These are phyloP conservation scores for Euphonia xanthogaster DNA, from an alignment of 2,797 vertebrate species.

Conservation along the genomic window DNA sequence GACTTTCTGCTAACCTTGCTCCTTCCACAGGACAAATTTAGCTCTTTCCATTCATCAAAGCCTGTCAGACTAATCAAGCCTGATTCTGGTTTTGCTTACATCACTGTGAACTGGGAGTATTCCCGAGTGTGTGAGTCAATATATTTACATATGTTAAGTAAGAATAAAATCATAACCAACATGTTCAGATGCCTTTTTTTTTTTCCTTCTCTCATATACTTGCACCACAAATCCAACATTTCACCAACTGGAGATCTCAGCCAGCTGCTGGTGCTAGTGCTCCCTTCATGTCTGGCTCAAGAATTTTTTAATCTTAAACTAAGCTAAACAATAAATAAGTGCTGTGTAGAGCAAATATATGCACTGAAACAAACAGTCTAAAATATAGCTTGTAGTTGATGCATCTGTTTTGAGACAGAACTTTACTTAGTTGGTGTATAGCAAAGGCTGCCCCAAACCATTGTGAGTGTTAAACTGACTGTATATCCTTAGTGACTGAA, in stretches of 20 bases:
- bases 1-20: slow-evolving; percentile 55
- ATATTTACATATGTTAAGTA: slow-evolving; percentile 17
- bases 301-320: slow-evolving; percentile 37
- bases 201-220: neutral
- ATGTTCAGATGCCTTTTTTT: neutral
- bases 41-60: slow-evolving; percentile 50
- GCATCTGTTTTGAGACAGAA: slow-evolving; percentile 15
- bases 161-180: neutral
- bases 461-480: neutral
- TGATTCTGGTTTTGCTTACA: slow-evolving; percentile 48
- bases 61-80: slow-evolving; percentile 54
- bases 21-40: slow-evolving; percentile 23
- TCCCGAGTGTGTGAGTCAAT: neutral
- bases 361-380: slow-evolving; percentile 44
- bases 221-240: neutral
- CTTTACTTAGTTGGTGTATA: neutral
- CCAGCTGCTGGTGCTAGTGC: neutral
- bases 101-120: slow-evolving; percentile 14
- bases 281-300: neutral
- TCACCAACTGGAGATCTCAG: neutral
- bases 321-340: slow-evolving; percentile 27
- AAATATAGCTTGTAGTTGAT: slow-evolving; percentile 10
- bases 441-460: neutral
- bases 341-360: slow-evolving; percentile 40
- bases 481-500: neutral